Base-by-base conservation (phyloP, 2,113 vertebrate genomes). In the Misgurnus mizolepis region DNA sequence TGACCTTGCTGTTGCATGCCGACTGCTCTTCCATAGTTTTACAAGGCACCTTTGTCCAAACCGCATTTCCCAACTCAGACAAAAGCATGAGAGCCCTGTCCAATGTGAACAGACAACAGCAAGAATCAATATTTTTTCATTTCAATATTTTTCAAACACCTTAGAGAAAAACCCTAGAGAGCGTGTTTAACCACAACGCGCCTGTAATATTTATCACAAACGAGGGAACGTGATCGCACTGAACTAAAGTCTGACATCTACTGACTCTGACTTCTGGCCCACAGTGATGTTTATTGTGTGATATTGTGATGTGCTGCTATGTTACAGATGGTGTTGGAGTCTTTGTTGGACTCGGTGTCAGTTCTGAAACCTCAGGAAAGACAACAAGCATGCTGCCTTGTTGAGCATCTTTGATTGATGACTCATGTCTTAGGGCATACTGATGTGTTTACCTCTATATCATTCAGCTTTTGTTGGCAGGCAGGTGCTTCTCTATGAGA, bases 101-200 rank as follows among this genome's bases (percentile, higher is more conserved):
- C 62, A 85, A 74, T 43, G 66, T 73, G 67, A 81, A 77, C 27
- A 83, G n/a, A 65, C 22, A 67, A 78, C 73, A 60, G 53, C 15
- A 18, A 47, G 27, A 34, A 34, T 34, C 27, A 3, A 34, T 34
- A 3, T 45, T 14, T 15, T 3, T 56, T 56, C 50, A 58, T 34
- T n/a, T 72, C 9, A 41, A 41, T 72, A 14, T 56, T 40, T 72
- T 15, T 18, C 27, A 7, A 4, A 45, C 47, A 18, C 34, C 27
- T 22, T 34, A 34, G 10, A 50, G 53, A 67, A 78, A 68, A 66
- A 71, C 8, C 61, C 69, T 22, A 41, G 7, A 49, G 18, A 64
- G 49, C 22, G 10, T 41, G 41, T 18, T n/a, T 8, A 34, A 66
- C 66, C 40, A 76, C 41, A 67, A 60, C 27, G 67, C 55, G 50